A percentile compares a stretch with the other conserved stretches of the same genome.
Evolutionary conservation across 1,140 invertebrate genomes (phyloP).

Genomic region (Drosophila parvula): DNA sequence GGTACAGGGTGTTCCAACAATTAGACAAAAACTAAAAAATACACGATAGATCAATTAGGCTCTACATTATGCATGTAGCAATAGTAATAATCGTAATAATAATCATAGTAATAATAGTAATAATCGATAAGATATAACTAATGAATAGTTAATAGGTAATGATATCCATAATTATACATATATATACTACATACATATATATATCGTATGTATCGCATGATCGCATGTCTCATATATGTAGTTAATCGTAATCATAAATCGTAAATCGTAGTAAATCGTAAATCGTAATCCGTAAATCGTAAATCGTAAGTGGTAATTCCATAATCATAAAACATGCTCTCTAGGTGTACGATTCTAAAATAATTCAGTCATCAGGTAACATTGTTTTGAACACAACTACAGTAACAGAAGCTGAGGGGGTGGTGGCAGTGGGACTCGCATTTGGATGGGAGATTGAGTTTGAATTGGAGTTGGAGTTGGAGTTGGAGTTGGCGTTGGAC

Average conservation of each 20-base stretch:
- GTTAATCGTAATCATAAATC: slow-evolving; percentile 8
- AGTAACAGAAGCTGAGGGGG: slow-evolving; percentile 83
- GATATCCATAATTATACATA: slow-evolving; percentile 33
- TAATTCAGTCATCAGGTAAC: slow-evolving; percentile 85
- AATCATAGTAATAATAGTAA: slow-evolving; percentile 48
- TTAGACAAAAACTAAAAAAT: slow-evolving; percentile 52
- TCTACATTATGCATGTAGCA: slow-evolving; percentile 72
- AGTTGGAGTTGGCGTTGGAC: slow-evolving; percentile 4
- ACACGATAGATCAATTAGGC: slow-evolving; percentile 57
- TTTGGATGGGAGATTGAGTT: background rate
- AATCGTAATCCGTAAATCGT: slow-evolving; percentile 30
- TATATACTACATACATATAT: background rate
- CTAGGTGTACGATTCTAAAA: slow-evolving; percentile 80
- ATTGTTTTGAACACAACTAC: slow-evolving; percentile 84
- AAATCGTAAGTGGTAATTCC: slow-evolving; percentile 23
- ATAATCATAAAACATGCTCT: slow-evolving; percentile 72
- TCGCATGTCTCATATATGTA: background rate
- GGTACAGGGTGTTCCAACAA: slow-evolving; percentile 51
- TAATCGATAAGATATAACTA: slow-evolving; percentile 56
- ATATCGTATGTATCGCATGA: background rate
- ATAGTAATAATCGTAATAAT: slow-evolving; percentile 47
- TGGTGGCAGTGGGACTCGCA: background rate
- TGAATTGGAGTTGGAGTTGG: background rate
- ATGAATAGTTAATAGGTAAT: slow-evolving; percentile 53
- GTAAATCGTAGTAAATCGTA: slow-evolving; percentile 7